Base-by-base conservation (phyloP, 2,113 vertebrate genomes). In the Salvelinus alpinus region DNA sequence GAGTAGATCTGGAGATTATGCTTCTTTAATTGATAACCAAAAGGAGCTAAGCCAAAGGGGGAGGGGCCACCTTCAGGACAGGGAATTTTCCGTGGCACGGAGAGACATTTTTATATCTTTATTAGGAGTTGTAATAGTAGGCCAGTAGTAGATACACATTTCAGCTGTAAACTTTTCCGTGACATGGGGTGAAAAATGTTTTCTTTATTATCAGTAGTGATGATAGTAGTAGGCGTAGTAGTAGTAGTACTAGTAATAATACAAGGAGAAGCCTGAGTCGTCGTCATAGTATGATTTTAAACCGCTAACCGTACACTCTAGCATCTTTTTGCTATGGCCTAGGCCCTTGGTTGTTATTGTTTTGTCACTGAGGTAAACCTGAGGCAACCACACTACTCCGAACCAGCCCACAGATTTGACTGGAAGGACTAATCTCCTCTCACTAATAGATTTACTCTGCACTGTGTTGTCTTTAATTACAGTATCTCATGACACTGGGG, bases 401-500 rank as follows among this genome's bases (percentile, higher is more conserved):
- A 69, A 81, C 57, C 16, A 79, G 79, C 77, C 72, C 68, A 68
- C 78, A 80, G 88, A 83, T 85, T 86, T 77, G 75, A 85, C 84
- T 86, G 75, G 83, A 73, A 79, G 76, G 81, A 79, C 90, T 91
- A 90, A 91, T 91, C 89, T 87, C 84, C 85, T 74, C 81, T 85
- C 83, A 82, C 80, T 92, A 92, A 91, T 91, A 91, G 87, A 91
- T 92, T 91, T 88, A 90, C 84, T 85, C 85, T 82, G 83, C 66
- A 79, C 82, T 77, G 86, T 85, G 89, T 90, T 91, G 88, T 87
- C 83, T 91, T 92, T 90, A 91, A 92, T 92, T 89, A 91, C 86
- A 88, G 82, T 91, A 88, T 91, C 88, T 85, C 83, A 87, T 91
- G 88, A 88, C 90, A 90, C 83, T 20, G 76, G 82, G 88, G 54